A percentile compares a stretch with the other conserved stretches of the same genome.
Evolutionary conservation across 2,888 invertebrate species (phyloP).

Genomic region (Dicycla oo): DNA sequence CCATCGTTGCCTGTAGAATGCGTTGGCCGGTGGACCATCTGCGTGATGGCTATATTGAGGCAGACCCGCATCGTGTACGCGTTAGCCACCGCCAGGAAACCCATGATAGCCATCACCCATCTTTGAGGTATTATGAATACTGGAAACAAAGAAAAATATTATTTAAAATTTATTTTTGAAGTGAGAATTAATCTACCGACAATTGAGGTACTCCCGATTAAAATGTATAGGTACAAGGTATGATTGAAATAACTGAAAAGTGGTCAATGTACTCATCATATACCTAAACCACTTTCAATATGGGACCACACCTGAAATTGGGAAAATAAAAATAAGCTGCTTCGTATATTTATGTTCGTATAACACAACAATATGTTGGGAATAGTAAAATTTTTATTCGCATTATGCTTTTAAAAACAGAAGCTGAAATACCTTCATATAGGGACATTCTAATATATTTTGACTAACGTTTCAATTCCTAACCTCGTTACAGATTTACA

Average conservation of each 20-base stretch:
- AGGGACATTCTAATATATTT: not conserved
- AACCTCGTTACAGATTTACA: conserved; percentile 11
- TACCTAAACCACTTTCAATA: not conserved
- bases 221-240: not conserved
- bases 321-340: not conserved
- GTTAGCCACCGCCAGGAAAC: conserved; percentile 93
- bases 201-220: not conserved
- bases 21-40: conserved; percentile 89
- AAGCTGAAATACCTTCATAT: not conserved
- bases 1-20: conserved; percentile 76
- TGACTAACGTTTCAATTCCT: not conserved
- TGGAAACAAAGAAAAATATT: conserved; percentile 73
- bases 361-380: no score
- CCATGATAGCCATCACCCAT: conserved; percentile 94
- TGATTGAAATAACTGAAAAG: not conserved
- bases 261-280: not conserved
- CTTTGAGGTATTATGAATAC: conserved; percentile 92
- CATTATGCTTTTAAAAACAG: no score
- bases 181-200: not conserved
- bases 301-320: not conserved
- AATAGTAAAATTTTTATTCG: no score
- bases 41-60: conserved; percentile 93
- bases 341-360: no score
- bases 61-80: conserved; percentile 94
- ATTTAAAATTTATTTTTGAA: not conserved